These are phyloP conservation scores for Enteromius viviparus DNA, from an alignment of 2,797 vertebrate species.

Conservation along the genomic window DNA sequence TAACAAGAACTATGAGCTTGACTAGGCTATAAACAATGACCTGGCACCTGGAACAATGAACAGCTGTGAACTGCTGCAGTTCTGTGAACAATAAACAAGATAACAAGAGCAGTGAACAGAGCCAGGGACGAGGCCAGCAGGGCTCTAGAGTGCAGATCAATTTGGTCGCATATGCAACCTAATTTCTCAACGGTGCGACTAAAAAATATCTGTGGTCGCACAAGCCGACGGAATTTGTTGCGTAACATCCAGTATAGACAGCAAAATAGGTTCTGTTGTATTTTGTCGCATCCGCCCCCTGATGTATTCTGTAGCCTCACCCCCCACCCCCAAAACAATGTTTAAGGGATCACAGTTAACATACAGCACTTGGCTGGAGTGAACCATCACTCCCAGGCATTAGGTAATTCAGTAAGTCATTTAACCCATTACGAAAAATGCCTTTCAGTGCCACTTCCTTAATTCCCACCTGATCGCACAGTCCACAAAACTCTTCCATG, in stretches of 20 bases:
- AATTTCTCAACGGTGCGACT: no score
- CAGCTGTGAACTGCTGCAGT: neutral
- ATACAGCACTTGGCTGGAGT: neutral
- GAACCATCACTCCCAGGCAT: neutral
- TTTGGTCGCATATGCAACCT: no score
- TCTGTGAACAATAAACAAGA: slow-evolving; percentile 2
- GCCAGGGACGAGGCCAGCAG: neutral
- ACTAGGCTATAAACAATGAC: neutral
- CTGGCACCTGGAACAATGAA: neutral
- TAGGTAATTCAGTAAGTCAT: neutral
- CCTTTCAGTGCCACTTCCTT: neutral
- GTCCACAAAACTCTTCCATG: neutral
- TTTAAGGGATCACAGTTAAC: no score
- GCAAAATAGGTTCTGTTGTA: no score
- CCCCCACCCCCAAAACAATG: neutral
- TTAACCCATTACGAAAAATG: neutral
- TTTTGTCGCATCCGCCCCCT: no score
- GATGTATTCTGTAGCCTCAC: no score
- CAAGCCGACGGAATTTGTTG: no score
- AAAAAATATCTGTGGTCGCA: no score
- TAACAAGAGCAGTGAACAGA: neutral
- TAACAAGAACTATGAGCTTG: neutral
- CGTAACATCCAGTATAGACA: no score
- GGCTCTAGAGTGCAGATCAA: no score
- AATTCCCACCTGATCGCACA: neutral